Evolutionary conservation across 2,888 invertebrate species (phyloP), one percentile per base, ranked within the genome.

Genomic region (Perizoma flavofasciatum): DNA sequence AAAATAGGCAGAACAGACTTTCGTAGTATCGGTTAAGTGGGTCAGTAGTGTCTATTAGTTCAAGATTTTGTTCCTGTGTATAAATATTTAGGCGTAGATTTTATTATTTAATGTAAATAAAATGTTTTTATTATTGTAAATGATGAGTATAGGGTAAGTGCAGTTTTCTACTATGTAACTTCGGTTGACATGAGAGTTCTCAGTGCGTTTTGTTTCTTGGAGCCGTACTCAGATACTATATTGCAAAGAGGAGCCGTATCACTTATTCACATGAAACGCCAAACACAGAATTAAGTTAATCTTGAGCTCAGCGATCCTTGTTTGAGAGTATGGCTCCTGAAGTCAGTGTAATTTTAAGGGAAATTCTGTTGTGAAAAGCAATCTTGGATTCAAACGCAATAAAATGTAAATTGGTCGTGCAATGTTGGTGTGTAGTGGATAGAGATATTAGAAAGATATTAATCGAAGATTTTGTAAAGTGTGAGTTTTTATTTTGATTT

Each of bases 51-150:
- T 56, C 51, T 56, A 53, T 49, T 91, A 90, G 90, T 86, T 88
- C 77, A 88, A 86, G 85, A 80, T 81, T 90, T 91, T 88, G 91
- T 91, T 91, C 92, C 91, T 91, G 81, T 91, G 90, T 91, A 91
- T 87, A 87, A 86, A 83, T 76, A 81, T 74, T 74, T 86, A 88
- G 85, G 75, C 53, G 58, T 85, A 85, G 81, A 73, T 73, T 47
- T 76, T 83, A 81, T 82, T 88, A 88, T 88, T 89, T 89, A 88
- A 89, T 91, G 90, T 91, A 91, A 83, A 90, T 90, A 91, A 86
- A 89, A 88, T 86, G 87, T 88, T 89, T 88, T 87, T 89, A 88
- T 85, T 86, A 83, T 83, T 88, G 82, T 89, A 90, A 85, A 86
- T 90, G 82, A 77, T 81, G 87, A 86, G 85, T 80, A 67, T 77